Conservation (phyloP, 2,888 invertebrate species). For the Criorhina ranunculi region DNA sequence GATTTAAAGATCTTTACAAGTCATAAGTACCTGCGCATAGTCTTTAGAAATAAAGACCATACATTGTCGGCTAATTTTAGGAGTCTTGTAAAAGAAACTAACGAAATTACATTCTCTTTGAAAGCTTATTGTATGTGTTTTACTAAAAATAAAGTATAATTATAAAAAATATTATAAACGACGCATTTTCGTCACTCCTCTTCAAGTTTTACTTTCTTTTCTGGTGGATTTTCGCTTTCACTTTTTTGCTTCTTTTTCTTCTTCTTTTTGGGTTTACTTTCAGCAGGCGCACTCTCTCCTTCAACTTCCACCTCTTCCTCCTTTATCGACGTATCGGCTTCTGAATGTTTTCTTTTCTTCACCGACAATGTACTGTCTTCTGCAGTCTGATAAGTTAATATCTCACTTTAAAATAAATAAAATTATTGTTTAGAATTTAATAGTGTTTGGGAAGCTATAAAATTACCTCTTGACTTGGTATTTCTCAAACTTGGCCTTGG, state of each 20-base stretch:
- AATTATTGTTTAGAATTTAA: neutral
- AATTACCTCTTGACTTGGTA: constrained; percentile 88
- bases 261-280: constrained; percentile 85
- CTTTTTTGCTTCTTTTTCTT: constrained; percentile 82
- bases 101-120: neutral
- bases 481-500: constrained; percentile 95
- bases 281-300: constrained; percentile 79
- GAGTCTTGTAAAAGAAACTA: neutral
- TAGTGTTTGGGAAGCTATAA: no score
- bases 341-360: constrained; percentile 85
- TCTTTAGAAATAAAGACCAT: no score
- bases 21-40: no score
- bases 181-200: constrained; percentile 11
- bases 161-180: constrained; percentile 10
- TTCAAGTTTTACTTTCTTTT: constrained; percentile 21
- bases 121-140: constrained; percentile 34
- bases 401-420: constrained; percentile 86
- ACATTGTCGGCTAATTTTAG: no score
- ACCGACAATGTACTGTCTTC: constrained; percentile 92
- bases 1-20: no score
- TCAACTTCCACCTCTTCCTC: constrained; percentile 63
- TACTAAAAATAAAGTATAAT: constrained; percentile 61
- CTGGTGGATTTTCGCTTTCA: constrained; percentile 83
- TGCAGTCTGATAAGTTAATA: constrained; percentile 91
- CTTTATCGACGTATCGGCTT: constrained; percentile 79